These are phyloP conservation scores for Muscicapa striata DNA, from an alignment of 2,797 vertebrate species.

Conservation along the genomic window DNA sequence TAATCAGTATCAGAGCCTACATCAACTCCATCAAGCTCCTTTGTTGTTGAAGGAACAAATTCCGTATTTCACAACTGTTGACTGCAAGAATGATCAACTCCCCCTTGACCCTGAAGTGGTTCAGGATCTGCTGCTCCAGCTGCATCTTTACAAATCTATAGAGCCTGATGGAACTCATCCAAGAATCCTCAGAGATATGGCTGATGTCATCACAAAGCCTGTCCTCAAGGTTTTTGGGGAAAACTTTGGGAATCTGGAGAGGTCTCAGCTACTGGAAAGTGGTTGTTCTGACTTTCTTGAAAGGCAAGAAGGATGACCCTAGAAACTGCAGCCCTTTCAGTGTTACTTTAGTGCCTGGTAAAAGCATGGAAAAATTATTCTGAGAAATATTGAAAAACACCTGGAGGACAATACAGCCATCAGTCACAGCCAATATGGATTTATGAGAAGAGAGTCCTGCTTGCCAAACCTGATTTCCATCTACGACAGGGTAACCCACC, in stretches of 20 bases:
- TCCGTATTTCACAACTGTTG: not conserved
- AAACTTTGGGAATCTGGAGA: too few species aligned
- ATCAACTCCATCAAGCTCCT: not conserved
- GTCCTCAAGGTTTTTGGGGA: not conserved
- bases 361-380: not conserved
- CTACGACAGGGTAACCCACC: accelerated
- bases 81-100: not conserved
- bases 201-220: not conserved
- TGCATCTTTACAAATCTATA: not conserved
- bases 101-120: not conserved
- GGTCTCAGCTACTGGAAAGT: not conserved
- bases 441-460: not conserved
- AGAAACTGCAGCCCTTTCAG: not conserved
- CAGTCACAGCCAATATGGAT: not conserved
- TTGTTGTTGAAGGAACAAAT: not conserved
- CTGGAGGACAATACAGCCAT: not conserved
- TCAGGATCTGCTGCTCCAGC: not conserved
- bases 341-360: not conserved
- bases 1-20: not conserved
- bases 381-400: not conserved
- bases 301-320: not conserved
- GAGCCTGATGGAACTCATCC: not conserved
- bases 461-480: too few species aligned
- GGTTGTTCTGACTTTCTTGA: not conserved
- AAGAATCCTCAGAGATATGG: too few species aligned